phyloP scores from a whole-genome alignment of 2,888 invertebrate genomes.

The Deilephila porcellus region DNA sequence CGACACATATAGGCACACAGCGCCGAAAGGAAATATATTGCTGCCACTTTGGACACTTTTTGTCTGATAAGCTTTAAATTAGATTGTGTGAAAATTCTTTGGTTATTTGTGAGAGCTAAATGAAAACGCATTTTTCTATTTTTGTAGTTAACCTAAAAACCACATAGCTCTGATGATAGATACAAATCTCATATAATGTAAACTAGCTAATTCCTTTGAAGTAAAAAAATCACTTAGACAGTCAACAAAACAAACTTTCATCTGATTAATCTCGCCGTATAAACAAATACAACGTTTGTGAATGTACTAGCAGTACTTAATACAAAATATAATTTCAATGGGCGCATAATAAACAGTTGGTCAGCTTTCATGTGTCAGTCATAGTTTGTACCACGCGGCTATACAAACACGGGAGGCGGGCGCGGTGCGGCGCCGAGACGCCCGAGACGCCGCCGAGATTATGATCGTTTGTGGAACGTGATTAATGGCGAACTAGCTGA shows the following conservation, averaged over 20 bases:
- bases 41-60: background rate
- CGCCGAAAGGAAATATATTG: conserved; percentile 8
- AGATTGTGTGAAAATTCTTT: background rate
- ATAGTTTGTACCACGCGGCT: conserved; percentile 72
- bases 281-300: background rate
- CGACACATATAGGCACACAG: conserved; percentile 1
- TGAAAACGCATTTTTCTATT: too few species aligned
- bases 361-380: conserved; percentile 31
- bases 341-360: conserved; percentile 23
- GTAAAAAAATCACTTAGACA: background rate
- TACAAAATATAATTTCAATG: conserved; percentile 3
- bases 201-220: background rate
- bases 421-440: conserved; percentile 71
- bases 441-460: conserved; percentile 59
- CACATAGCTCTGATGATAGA: too few species aligned
- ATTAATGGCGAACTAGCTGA: conserved; percentile 74
- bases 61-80: background rate
- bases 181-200: background rate
- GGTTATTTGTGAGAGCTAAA: too few species aligned
- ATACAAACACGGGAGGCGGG: conserved; percentile 73
- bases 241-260: conserved; percentile 3
- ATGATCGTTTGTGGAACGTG: conserved; percentile 75
- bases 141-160: too few species aligned
- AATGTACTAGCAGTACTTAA: background rate
- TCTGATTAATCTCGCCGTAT: background rate